Conservation (phyloP, 2,797 vertebrate genomes). For the Gallinago stenura region DNA sequence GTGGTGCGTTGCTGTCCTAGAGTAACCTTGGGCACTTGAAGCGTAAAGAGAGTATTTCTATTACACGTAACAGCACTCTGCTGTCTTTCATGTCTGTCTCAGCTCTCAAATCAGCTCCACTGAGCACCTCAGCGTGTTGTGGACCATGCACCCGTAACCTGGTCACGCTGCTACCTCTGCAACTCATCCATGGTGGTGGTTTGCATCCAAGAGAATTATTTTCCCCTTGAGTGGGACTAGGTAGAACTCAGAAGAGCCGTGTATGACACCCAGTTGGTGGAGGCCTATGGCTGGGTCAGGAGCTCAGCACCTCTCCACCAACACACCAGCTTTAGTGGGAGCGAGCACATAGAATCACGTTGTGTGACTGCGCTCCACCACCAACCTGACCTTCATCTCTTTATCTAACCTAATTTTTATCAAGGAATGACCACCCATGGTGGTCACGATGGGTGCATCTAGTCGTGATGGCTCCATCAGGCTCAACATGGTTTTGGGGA, state of each 20-base stretch:
- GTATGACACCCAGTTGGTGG: rapidly evolving
- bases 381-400: not conserved
- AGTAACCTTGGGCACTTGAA: not conserved
- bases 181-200: not conserved
- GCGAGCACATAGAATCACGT: not conserved
- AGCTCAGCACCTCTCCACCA: not conserved
- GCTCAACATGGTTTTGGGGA: not conserved
- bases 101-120: not conserved
- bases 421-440: not conserved
- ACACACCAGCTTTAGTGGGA: not conserved
- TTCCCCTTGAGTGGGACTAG: not conserved
- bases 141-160: not conserved
- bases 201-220: not conserved
- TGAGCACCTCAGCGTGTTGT: not conserved
- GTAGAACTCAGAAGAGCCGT: not conserved
- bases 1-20: not conserved
- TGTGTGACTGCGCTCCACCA: not conserved
- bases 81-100: not conserved
- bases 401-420: not conserved
- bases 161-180: not conserved
- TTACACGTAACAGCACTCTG: not conserved
- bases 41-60: not conserved
- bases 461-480: not conserved
- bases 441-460: not conserved
- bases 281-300: not conserved